Percentiles rank a stretch among this genome's conserved stretches.
Conservation (phyloP, 2,113 vertebrate species). For the Perccottus glenii region DNA sequence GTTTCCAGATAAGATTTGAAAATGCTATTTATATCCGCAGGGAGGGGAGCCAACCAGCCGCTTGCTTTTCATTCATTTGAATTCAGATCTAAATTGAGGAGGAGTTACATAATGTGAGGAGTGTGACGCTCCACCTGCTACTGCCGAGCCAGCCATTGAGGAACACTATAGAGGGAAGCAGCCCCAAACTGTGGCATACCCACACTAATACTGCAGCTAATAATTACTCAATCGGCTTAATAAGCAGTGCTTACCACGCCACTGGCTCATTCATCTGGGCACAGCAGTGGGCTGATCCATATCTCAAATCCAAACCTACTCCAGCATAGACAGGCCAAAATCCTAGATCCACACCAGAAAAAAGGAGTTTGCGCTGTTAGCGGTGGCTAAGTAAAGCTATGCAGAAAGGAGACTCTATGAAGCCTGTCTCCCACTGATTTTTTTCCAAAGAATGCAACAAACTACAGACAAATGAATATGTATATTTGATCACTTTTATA, state of each 20-base stretch:
- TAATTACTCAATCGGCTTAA: conserved; percentile 56
- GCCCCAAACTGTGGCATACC: conserved; percentile 15
- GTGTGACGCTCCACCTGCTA: conserved; percentile 70
- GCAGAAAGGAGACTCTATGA: too few species aligned
- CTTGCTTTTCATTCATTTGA: conserved; percentile 37
- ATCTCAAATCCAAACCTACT: conserved; percentile 49
- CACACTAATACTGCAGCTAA: conserved; percentile 47
- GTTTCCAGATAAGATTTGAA: conserved; percentile 79
- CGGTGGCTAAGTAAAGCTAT: too few species aligned
- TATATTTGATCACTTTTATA: too few species aligned
- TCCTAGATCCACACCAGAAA: conserved; percentile 19
- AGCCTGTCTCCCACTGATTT: too few species aligned
- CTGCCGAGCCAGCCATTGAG: conserved; percentile 36
- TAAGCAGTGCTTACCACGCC: conserved; percentile 37
- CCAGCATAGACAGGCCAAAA: conserved; percentile 41
- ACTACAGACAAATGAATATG: too few species aligned
- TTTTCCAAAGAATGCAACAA: too few species aligned
- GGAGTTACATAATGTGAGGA: conserved; percentile 71
- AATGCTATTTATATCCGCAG: conserved; percentile 76
- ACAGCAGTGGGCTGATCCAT: conserved; percentile 37
- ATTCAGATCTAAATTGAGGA: conserved; percentile 71
- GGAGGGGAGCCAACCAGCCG: conserved; percentile 64
- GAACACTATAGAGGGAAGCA: conserved; percentile 29
- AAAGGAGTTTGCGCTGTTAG: too few species aligned
- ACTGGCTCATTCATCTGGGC: conserved; percentile 40